Base-by-base conservation (phyloP, 2,113 vertebrate genomes). In the Cricetomys ansorgei region DNA sequence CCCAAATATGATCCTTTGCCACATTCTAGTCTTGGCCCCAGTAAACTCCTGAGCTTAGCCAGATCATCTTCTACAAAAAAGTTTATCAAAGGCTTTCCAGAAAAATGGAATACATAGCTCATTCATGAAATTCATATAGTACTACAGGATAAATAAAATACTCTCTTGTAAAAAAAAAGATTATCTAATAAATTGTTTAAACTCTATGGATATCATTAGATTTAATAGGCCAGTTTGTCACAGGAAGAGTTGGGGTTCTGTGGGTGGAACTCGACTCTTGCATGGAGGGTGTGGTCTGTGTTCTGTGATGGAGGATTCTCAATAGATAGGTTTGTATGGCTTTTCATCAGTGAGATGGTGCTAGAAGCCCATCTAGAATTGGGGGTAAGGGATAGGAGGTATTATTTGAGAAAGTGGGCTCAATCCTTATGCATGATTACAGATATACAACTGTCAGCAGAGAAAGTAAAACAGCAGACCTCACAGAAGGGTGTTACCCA, bases 281-380 rank as follows among this genome's bases (percentile, higher is more conserved):
- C 2, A 0, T 6, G 6, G 15, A 65, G 7, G 1, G 0, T 5
- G 17, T 69, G 31, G 1, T 34, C 45, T 25, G 1, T 53, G 13
- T 2, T 55, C 43, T 81, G 34, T 25, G 67, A 15, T 53, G 12
- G 4, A 7, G 13, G 9, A 31, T 34, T 19, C 25, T 57, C 13
- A 37, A 34, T 23, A 64, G 27, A 29, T 5, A 40, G 21, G 4
- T 13, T 9, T 9, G 2, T 3, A 7, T 21, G n/a, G 19, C 7
- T 53, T 43, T 27, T 25, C 13, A 10, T 25, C 8, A 57, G 5
- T 4, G 17, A 25, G 67, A 79, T 40, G 50, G 34, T 13, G 1
- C 7, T 48, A 50, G 59, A 45, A 77, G 3, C 19, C 69, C 23
- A 1, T n/a, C n/a, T n/a, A n/a, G n/a, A 7, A 45, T 1, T 2